Base-by-base conservation (phyloP, 2,888 invertebrate species). In the Nephrotoma flavescens region DNA sequence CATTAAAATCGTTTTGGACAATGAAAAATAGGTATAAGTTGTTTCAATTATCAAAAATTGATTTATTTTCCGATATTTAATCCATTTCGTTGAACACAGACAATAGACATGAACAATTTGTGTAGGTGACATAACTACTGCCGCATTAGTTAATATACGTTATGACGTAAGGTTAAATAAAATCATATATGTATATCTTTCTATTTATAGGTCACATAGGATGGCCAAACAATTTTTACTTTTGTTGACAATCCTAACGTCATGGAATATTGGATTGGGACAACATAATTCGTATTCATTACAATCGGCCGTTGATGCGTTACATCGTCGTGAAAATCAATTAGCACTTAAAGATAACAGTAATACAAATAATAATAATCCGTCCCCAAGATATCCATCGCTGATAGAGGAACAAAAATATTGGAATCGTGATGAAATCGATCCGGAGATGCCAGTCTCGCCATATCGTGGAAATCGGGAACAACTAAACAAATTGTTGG, bases 281-380 rank as follows among this genome's bases (percentile, higher is more conserved):
- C 89, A 89, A 87, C 88, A 88, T 87, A 89, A 91, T 41, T 89
- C 90, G 84, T 91, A 89, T 87, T 91, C 91, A 2, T 89, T 91
- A 47, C 91, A 91, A 88, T 90, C 91, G 41, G 92, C 92, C 4
- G 91, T 92, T 71, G 91, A 92, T 88, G 91, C 91, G 87, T 88
- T 92, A 87, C 91, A 91, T 88, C 90, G 91, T 85, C 90, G 91
- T 9, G 91, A 92, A 88, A 87, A 88, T 86, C 89, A 89, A 88
- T 87, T 89, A 88, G 89, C 89, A 86, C 87, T 89, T 87, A 88
- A 88, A 87, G 88, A 89, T 71, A 31, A 31, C 31, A 71, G 31
- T 71, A 88, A 88, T 57, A 88, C n/a, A n/a, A n/a, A 88, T 87
- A 86, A 86, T 31, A 87, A 84, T 42, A 42, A 84, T 84, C 84